Conservation (phyloP, 2,797 vertebrate species). For the Pipistrellus nathusii region DNA sequence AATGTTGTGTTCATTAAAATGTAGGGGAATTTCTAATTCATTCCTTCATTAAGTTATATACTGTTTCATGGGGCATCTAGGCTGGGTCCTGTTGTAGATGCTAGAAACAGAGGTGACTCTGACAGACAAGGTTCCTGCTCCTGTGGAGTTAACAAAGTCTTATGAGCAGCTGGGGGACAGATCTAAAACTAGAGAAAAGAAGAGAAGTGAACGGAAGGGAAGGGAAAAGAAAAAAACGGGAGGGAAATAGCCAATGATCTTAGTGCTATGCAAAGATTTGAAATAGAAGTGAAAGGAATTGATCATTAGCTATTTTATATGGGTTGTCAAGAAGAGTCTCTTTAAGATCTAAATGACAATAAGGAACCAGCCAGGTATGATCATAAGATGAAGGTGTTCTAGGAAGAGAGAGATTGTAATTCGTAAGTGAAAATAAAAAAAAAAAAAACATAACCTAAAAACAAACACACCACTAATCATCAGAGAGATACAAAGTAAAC, state of each 20-base stretch:
- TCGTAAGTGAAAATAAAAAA: constrained; percentile 46
- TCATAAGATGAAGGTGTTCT: background rate
- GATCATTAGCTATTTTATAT: background rate
- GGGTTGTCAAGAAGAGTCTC: background rate
- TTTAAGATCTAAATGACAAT: background rate
- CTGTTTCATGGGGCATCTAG: background rate
- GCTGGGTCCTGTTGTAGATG: background rate
- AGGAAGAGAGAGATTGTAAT: background rate
- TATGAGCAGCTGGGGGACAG: background rate
- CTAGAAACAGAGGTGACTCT: background rate
- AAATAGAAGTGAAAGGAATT: background rate
- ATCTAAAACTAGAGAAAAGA: background rate
- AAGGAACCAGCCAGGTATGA: background rate
- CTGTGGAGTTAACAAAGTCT: background rate
- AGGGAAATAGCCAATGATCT: background rate
- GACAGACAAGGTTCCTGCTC: background rate
- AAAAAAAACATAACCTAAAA: constrained; percentile 39
- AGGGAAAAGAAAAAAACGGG: background rate
- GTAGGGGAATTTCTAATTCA: constrained; percentile 6
- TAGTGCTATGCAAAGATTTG: background rate
- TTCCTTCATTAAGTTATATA: constrained; percentile 11
- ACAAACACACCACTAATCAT: background rate
- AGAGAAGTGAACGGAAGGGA: background rate
- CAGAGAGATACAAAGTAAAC: no score
- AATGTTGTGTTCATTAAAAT: background rate